Conservation (phyloP, 2,113 vertebrate genomes). For the Carettochelys insculpta region DNA sequence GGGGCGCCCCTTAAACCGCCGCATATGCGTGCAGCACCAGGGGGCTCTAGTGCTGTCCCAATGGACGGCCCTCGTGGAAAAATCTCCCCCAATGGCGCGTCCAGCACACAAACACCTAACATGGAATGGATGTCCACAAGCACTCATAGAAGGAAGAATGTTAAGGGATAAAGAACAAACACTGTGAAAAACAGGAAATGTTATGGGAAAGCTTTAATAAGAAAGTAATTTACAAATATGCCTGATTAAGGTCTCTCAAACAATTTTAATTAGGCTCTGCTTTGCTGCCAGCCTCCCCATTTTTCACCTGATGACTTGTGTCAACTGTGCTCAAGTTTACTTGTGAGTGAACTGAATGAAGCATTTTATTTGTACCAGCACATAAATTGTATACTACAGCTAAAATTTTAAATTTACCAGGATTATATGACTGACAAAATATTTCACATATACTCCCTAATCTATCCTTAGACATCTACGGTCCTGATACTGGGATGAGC, state of each 20-base stretch:
- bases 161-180: too few species aligned
- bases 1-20: too few species aligned
- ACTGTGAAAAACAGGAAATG: not conserved
- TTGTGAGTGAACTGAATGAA: not conserved
- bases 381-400: not conserved
- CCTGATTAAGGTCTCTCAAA: fast-evolving
- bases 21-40: too few species aligned
- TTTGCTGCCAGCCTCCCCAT: not conserved
- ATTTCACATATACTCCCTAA: not conserved
- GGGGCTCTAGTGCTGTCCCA: too few species aligned
- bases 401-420: not conserved
- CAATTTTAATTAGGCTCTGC: not conserved
- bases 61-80: too few species aligned
- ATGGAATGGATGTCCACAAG: too few species aligned
- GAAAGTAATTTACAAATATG: fast-evolving
- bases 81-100: too few species aligned
- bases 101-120: too few species aligned
- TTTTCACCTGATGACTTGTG: not conserved
- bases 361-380: not conserved
- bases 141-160: not conserved
- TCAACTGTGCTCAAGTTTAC: not conserved
- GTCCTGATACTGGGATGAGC: not conserved
- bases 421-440: not conserved
- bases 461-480: not conserved
- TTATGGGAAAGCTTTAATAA: not conserved